phyloP scores from a whole-genome alignment of 2,797 vertebrate species.

The Emydoidea blandingii region DNA sequence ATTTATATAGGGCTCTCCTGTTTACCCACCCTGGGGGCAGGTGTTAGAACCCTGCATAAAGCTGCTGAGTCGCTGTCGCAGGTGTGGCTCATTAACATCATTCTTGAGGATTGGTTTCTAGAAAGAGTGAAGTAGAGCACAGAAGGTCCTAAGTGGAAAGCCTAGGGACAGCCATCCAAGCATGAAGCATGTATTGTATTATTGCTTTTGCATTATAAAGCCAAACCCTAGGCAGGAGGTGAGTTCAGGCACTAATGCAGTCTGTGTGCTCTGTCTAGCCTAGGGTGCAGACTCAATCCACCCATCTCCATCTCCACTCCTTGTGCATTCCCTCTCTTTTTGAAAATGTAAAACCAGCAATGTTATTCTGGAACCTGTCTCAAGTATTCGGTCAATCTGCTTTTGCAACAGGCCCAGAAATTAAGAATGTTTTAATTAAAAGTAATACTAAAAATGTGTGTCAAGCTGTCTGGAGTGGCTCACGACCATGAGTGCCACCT shows the following conservation, averaged over 20 bases:
- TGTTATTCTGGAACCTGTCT: not conserved
- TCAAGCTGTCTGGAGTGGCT: not conserved
- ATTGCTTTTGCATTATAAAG: not conserved
- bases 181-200: fast-evolving
- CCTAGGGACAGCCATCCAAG: not conserved
- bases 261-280: not conserved
- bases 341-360: not conserved
- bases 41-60: not conserved
- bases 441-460: not conserved
- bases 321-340: not conserved
- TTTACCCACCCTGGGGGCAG: not conserved
- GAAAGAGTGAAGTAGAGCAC: not conserved
- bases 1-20: not conserved
- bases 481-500: not conserved
- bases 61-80: not conserved
- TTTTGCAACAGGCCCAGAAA: not conserved
- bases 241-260: not conserved
- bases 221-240: not conserved
- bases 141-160: not conserved
- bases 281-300: not conserved
- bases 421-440: not conserved
- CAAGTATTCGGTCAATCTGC: not conserved
- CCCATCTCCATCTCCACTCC: not conserved
- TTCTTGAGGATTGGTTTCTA: not conserved
- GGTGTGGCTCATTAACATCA: not conserved